Conservation (phyloP, 64 coral and sea anemone species). For the Montipora capricornis region DNA sequence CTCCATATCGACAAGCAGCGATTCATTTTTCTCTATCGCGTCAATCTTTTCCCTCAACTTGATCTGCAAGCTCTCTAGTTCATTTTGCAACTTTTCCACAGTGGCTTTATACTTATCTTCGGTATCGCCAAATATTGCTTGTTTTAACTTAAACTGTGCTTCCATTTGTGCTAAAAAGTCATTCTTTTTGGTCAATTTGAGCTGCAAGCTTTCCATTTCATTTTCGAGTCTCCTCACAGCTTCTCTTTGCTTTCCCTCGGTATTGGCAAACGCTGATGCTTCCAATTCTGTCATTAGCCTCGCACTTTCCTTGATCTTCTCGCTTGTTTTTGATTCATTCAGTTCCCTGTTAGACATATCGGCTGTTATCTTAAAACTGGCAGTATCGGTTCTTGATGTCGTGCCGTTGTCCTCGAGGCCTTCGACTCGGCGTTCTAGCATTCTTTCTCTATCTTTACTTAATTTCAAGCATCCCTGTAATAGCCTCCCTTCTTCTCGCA, state of each 20-base stretch:
- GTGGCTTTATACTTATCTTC: background rate
- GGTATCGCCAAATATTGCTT: background rate
- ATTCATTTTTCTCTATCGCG: background rate
- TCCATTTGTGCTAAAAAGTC: background rate
- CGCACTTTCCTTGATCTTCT: background rate
- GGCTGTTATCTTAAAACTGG: background rate
- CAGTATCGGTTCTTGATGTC: background rate
- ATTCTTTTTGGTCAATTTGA: background rate
- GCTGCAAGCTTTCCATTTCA: background rate
- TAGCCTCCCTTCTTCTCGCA: conserved; percentile 8
- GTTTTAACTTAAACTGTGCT: background rate
- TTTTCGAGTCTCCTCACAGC: background rate
- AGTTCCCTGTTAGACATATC: background rate
- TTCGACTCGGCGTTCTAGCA: background rate
- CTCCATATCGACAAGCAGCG: too few species aligned
- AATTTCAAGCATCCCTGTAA: conserved; percentile 12
- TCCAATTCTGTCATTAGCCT: background rate
- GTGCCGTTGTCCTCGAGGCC: background rate
- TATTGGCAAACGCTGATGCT: background rate
- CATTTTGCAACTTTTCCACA: background rate
- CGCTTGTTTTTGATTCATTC: background rate
- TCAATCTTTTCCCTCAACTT: background rate
- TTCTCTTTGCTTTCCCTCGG: background rate
- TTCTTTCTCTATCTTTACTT: background rate
- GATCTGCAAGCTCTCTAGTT: background rate